phyloP scores from a whole-genome alignment of 1,140 invertebrate genomes.

The Nixonia krombeini region DNA sequence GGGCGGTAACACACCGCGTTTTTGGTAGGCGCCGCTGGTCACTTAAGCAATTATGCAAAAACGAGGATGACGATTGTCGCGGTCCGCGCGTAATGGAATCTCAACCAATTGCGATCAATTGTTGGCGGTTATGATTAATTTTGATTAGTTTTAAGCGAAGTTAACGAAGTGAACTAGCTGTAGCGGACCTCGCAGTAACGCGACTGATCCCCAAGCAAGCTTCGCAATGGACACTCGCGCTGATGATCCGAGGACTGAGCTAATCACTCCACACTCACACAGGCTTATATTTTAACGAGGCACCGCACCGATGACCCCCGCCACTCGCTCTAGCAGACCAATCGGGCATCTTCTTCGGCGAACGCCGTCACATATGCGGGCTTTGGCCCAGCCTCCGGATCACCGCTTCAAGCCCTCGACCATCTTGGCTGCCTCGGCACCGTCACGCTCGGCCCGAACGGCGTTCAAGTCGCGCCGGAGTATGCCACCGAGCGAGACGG shows the following conservation, averaged over 20 bases:
- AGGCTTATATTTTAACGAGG: slow-evolving; percentile 69
- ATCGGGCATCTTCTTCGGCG: slow-evolving; percentile 45
- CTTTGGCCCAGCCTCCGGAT: slow-evolving; percentile 45
- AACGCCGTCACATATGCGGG: slow-evolving; percentile 47
- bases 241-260: slow-evolving; percentile 53
- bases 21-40: slow-evolving; percentile 43
- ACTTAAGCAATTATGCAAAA: slow-evolving; percentile 55
- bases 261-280: slow-evolving; percentile 67
- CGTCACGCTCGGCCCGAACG: no score
- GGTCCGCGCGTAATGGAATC: slow-evolving; percentile 63
- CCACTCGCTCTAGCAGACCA: slow-evolving; percentile 56
- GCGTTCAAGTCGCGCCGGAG: no score
- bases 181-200: slow-evolving; percentile 53
- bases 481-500: no score
- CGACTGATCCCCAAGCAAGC: slow-evolving; percentile 52
- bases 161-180: slow-evolving; percentile 67
- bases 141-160: slow-evolving; percentile 69
- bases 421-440: no score
- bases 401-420: background rate
- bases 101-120: slow-evolving; percentile 71
- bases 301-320: slow-evolving; percentile 53
- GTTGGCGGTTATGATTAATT: slow-evolving; percentile 71
- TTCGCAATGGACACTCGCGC: slow-evolving; percentile 46
- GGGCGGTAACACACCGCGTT: slow-evolving; percentile 4
- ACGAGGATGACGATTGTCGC: slow-evolving; percentile 48